Base-by-base conservation (phyloP, 2,113 vertebrate genomes). In the Rana temporaria region DNA sequence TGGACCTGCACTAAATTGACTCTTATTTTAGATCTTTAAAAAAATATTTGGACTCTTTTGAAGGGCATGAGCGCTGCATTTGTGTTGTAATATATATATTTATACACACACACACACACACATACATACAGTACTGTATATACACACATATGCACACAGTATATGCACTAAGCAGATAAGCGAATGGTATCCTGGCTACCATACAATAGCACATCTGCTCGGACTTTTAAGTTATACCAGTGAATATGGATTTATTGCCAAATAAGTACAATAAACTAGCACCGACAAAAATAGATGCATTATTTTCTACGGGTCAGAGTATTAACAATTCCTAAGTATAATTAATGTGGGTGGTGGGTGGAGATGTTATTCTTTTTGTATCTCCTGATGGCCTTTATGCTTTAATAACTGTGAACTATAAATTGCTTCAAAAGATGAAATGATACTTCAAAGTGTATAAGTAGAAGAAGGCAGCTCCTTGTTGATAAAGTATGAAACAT, bases 361-460 rank as follows among this genome's bases (percentile, higher is more conserved):
- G 92, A 91, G 87, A 85, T 65, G 86, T 85, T 86, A 88, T 86
- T 86, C 84, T 88, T 90, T 90, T 65, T 48, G 32, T 75, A 34
- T 59, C 26, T 75, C 26, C 42, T 75, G 18, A 17, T 30, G 16
- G 55, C 48, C 38, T 53, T 72, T 89, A 88, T 85, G 85, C 85
- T 85, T 94, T 92, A 93, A 93, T 92, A 89, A 89, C 65, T 0
- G 83, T 87, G 85, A 92, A 90, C 91, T 93, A 93, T 93, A 93
- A 93, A 94, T 93, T 91, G 93, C 91, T 48, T 0, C 84, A 19
- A 85, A 90, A 91, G 91, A 93, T 91, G 90, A 92, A 94, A 93
- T 92, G 93, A 91, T 90, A 90, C 90, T 94, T 94, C 92, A 94
- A 94, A 95, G 93, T 92, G 85, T 48, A 71, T 1, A n/a, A 85